phyloP scores from a whole-genome alignment of 2,888 invertebrate genomes.

The Mythimna lalbum region DNA sequence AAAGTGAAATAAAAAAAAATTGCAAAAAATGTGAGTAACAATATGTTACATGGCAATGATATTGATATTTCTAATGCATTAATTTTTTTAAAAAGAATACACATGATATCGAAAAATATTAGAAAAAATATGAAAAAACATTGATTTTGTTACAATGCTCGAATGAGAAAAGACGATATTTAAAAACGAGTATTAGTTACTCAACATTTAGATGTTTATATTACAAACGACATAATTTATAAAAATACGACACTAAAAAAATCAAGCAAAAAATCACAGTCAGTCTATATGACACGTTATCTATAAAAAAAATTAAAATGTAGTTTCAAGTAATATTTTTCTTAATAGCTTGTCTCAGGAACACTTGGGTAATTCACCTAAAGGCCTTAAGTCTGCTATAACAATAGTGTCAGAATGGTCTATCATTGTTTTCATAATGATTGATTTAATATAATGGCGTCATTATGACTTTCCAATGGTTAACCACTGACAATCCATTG shows the following conservation, averaged over 20 bases:
- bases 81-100: background rate
- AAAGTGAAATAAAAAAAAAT: conserved; percentile 17
- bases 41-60: conserved; percentile 28
- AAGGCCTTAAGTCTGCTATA: too few species aligned
- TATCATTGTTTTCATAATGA: too few species aligned
- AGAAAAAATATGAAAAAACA: conserved; percentile 40
- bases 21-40: conserved; percentile 42
- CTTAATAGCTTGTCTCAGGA: background rate
- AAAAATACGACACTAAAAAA: conserved; percentile 56
- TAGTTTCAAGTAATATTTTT: background rate
- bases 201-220: conserved; percentile 56
- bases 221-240: conserved; percentile 44
- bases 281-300: conserved; percentile 46
- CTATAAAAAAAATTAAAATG: background rate
- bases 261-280: conserved; percentile 62
- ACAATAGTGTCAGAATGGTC: too few species aligned
- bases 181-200: conserved; percentile 49
- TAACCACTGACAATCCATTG: too few species aligned
- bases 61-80: conserved; percentile 14
- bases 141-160: conserved; percentile 45
- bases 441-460: too few species aligned
- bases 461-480: too few species aligned
- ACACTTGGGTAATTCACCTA: too few species aligned
- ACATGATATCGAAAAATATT: conserved; percentile 27
- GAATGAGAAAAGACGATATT: conserved; percentile 32